Percentiles rank a stretch among this genome's conserved stretches.
Conservation (phyloP, 2,888 invertebrate genomes). For the Mechanitis mazaeus region DNA sequence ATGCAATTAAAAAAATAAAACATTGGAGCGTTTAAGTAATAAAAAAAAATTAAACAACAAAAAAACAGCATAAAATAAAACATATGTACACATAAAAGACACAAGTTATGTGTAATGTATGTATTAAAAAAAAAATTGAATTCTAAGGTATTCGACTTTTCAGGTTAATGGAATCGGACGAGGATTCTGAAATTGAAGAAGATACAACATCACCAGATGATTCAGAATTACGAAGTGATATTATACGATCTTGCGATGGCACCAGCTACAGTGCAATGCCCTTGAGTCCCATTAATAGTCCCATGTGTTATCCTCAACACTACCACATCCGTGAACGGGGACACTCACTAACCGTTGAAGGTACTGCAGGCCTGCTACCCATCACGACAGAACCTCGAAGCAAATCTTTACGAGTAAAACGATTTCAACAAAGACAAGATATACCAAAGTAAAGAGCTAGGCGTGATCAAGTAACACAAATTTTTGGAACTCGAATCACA, state of each 20-base stretch:
- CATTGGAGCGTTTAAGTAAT: too few species aligned
- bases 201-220: conserved; percentile 47
- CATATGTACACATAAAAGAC: too few species aligned
- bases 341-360: conserved; percentile 56
- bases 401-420: conserved; percentile 63
- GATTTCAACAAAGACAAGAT: conserved; percentile 22
- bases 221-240: conserved; percentile 50
- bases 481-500: too few species aligned
- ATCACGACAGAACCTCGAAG: conserved; percentile 56
- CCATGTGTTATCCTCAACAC: conserved; percentile 36
- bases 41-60: too few species aligned
- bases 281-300: conserved; percentile 41
- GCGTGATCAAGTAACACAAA: not conserved
- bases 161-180: conserved; percentile 50
- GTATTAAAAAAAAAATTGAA: not conserved
- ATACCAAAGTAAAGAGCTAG: conserved; percentile 8
- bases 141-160: conserved; percentile 10
- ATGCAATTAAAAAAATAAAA: too few species aligned
- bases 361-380: conserved; percentile 45
- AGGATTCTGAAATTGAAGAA: conserved; percentile 46
- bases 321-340: conserved; percentile 53
- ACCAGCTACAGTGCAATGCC: conserved; percentile 47
- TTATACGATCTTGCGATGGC: conserved; percentile 40
- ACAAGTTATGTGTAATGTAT: too few species aligned
- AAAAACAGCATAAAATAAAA: too few species aligned